phyloP scores from a whole-genome alignment of 2,113 vertebrate species.

The Puntigrus tetrazona region DNA sequence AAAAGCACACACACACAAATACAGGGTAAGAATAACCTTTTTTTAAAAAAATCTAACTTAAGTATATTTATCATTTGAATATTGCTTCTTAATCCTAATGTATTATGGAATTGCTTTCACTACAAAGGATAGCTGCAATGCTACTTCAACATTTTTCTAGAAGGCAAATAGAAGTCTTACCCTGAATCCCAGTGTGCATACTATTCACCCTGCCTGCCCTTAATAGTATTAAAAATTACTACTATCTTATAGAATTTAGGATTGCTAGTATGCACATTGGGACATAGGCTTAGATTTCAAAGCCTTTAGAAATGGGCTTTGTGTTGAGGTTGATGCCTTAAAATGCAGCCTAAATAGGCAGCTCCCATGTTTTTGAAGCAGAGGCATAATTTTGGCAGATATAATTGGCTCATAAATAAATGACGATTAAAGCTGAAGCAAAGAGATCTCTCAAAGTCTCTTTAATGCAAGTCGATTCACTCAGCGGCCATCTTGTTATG shows the following conservation, averaged over 20 bases:
- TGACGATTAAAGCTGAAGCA: conserved; percentile 7
- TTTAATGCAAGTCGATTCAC: background rate
- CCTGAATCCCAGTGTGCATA: no score
- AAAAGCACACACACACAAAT: background rate
- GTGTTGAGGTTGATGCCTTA: background rate
- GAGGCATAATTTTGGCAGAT: conserved; percentile 42
- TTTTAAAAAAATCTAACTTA: no score
- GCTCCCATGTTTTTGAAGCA: background rate
- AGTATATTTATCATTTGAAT: no score
- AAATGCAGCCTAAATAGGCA: background rate
- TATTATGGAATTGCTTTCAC: background rate
- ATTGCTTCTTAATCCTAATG: background rate
- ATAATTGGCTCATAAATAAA: conserved; percentile 51
- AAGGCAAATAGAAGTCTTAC: background rate
- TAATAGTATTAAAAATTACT: no score
- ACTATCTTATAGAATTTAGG: no score
- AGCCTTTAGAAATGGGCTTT: background rate
- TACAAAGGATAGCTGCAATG: background rate
- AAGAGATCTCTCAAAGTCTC: background rate
- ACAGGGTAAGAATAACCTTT: no score
- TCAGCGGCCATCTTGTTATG: background rate
- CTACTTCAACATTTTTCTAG: background rate
- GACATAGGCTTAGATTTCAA: no score
- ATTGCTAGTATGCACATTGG: no score
- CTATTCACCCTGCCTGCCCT: no score